phyloP scores from a whole-genome alignment of 1,140 invertebrate species.

The Diachasma alloeum region DNA sequence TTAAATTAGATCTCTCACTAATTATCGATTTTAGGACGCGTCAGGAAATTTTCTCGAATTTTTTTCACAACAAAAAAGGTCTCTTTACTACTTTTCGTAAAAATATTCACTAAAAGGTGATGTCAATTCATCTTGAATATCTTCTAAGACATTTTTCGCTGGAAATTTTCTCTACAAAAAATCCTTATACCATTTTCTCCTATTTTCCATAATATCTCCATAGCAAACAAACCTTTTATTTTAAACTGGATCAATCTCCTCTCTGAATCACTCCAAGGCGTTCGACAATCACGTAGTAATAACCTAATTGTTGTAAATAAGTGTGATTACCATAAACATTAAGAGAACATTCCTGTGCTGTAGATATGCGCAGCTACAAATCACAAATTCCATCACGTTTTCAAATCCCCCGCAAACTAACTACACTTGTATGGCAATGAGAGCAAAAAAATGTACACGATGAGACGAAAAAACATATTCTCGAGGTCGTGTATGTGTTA shows the following conservation, averaged over 20 bases:
- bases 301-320: neutral
- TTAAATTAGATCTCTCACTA: too few species aligned
- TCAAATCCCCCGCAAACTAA: conserved; percentile 19
- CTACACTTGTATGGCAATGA: conserved; percentile 20
- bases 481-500: neutral
- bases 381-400: conserved; percentile 31
- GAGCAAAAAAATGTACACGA: neutral
- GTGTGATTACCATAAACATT: neutral
- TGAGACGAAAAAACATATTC: neutral
- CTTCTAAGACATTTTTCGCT: too few species aligned
- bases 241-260: neutral
- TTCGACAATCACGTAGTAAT: neutral
- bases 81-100: too few species aligned
- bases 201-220: too few species aligned
- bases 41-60: too few species aligned
- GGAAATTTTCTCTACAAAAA: too few species aligned
- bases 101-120: too few species aligned
- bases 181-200: too few species aligned
- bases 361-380: conserved; percentile 20
- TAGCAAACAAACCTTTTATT: too few species aligned
- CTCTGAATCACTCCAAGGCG: neutral
- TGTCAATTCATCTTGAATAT: too few species aligned
- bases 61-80: too few species aligned
- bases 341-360: neutral
- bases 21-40: too few species aligned